Base-by-base conservation (phyloP, 2,113 vertebrate species). In the Atherinomorus stipes region DNA sequence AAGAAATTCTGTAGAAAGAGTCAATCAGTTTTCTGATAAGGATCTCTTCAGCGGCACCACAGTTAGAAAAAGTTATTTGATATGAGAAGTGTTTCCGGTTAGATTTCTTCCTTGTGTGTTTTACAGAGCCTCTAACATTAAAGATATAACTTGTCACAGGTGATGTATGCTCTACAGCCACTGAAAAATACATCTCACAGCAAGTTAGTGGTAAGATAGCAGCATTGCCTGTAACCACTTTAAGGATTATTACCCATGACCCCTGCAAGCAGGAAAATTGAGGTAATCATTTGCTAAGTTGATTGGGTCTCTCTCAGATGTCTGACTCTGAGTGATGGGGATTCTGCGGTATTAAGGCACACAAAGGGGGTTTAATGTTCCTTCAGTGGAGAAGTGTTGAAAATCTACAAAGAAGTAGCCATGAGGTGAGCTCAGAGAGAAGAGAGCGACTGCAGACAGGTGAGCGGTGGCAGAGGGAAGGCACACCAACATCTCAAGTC, bases 311-410 rank as follows among this genome's bases (percentile, higher is more conserved):
- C 70, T 86, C 84, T 92, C 90, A 61, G 58, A 81, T 92, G 89
- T 81, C 85, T 57, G 15, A 73, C 76, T 78, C 53, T 87, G 77
- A 90, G 54, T 86, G 77, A 86, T 62, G 74, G 76, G 58, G 69
- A 82, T 71, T 72, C 78, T 78, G 70, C 79, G 64, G 86, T 80
- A 85, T 91, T 92, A 84, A 88, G 80, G 73, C 62, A 40, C 74
- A 91, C 86, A 89, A 91, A 91, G 68, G 64, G 75, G 82, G 90
- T n/a, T 84, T 89, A 83, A 84, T 85, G 87, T 92, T 91, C 84
- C 78, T 72, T 50, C 16, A 15, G 65, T 70, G 70, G 73, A 53
- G 77, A 87, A 76, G 84, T 74, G 83, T 86, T 89, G 87, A 90
- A 83, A 89, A 80, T 90, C 59, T 64, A 67, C 66, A 64, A 72